phyloP scores from a whole-genome alignment of 1,140 invertebrate species.

The Diachasma alloeum region DNA sequence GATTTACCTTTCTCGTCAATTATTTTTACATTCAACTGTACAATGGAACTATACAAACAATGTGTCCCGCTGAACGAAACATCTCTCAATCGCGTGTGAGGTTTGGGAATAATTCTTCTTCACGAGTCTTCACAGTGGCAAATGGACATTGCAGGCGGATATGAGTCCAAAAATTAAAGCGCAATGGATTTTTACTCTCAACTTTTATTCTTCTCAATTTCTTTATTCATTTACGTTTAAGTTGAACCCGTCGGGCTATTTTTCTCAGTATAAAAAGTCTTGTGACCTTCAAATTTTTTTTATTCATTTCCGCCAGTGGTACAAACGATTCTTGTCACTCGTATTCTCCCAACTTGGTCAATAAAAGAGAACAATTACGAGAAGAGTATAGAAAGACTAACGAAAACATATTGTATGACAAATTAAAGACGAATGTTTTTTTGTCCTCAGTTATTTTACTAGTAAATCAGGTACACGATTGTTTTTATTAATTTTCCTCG shows the following conservation, averaged over 20 bases:
- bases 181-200: background rate
- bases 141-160: background rate
- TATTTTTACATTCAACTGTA: slow-evolving; percentile 3
- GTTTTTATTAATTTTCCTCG: slow-evolving; percentile 37
- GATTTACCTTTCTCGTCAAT: slow-evolving; percentile 3
- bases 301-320: background rate
- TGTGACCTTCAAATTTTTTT: background rate
- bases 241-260: background rate
- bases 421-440: slow-evolving; percentile 49
- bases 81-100: background rate
- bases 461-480: slow-evolving; percentile 61
- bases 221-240: background rate
- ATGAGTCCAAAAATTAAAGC: background rate
- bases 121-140: background rate
- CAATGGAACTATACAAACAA: slow-evolving; percentile 11
- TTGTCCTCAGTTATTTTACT: slow-evolving; percentile 30
- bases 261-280: background rate
- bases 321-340: background rate
- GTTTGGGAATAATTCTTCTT: background rate
- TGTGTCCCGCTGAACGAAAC: background rate
- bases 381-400: slow-evolving; percentile 21
- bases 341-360: background rate
- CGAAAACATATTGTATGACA: background rate
- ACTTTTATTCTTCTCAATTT: background rate
- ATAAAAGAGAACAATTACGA: slow-evolving; percentile 18